Evolutionary conservation across 2,797 vertebrate genomes (phyloP).

Genomic region (Eutrigla gurnardus): DNA sequence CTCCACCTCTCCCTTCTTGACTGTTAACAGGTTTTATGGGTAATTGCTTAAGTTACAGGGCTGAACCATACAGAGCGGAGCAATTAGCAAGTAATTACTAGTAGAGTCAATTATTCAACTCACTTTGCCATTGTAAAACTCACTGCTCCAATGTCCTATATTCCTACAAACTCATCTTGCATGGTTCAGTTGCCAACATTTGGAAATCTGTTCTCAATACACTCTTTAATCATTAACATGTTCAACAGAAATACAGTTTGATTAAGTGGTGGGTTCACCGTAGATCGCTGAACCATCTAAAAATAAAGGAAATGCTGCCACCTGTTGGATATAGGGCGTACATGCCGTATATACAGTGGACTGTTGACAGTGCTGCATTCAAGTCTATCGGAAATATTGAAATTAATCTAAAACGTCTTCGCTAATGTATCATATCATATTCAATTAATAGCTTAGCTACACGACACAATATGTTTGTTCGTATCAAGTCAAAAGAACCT

Average conservation of each 20-base stretch:
- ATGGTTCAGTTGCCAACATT: neutral
- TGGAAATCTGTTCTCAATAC: neutral
- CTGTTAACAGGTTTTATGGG: slow-evolving; percentile 48
- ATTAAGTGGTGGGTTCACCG: neutral
- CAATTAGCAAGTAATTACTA: slow-evolving; percentile 58
- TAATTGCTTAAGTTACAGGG: slow-evolving; percentile 48
- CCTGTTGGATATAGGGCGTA: slow-evolving; percentile 42
- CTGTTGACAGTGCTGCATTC: slow-evolving; percentile 65
- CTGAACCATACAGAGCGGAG: slow-evolving; percentile 32
- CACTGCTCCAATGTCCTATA: neutral
- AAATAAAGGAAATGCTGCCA: slow-evolving; percentile 51
- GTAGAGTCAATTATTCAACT: slow-evolving; percentile 28
- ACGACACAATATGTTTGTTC: fast-evolving
- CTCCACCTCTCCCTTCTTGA: slow-evolving; percentile 3
- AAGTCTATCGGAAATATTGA: neutral
- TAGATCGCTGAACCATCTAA: no score
- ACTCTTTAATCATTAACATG: neutral
- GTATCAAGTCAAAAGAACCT: fast-evolving
- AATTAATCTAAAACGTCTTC: neutral
- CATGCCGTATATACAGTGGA: neutral
- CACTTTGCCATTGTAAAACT: slow-evolving; percentile 24
- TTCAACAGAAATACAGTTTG: neutral
- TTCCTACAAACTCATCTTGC: neutral
- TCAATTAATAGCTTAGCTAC: fast-evolving
- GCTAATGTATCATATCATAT: no score